Evolutionary conservation across 2,113 vertebrate species (phyloP).

Genomic region (Chrysemys picta): DNA sequence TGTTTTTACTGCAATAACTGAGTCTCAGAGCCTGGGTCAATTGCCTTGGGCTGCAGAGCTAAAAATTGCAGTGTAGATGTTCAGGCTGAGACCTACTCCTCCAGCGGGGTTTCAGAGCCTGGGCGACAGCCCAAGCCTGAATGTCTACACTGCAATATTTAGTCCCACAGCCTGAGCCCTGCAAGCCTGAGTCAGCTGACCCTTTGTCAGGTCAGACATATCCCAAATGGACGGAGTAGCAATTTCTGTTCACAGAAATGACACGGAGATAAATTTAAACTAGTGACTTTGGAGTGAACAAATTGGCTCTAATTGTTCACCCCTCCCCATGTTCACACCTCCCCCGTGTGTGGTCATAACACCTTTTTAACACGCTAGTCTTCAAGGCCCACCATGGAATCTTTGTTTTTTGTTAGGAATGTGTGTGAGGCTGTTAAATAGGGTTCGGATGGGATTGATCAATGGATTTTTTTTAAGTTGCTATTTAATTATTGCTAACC

Average conservation of each 20-base stretch:
- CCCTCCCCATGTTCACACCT: neutral
- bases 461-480: neutral
- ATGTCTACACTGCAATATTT: neutral
- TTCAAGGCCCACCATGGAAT: neutral
- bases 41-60: neutral
- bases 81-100: neutral
- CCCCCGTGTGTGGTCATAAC: neutral
- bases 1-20: too few species aligned
- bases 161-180: neutral
- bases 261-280: neutral
- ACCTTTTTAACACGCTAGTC: neutral
- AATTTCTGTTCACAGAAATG: neutral
- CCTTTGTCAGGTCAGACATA: neutral
- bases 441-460: slow-evolving; percentile 34
- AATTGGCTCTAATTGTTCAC: neutral
- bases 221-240: neutral
- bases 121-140: neutral
- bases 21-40: neutral
- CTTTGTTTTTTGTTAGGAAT: neutral
- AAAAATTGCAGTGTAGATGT: neutral
- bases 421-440: slow-evolving; percentile 16
- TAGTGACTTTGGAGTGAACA: neutral
- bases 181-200: too few species aligned
- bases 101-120: neutral
- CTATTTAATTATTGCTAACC: neutral